These are phyloP conservation scores for Dascyllus trimaculatus DNA, from an alignment of 2,113 vertebrate species.

Conservation along the genomic window DNA sequence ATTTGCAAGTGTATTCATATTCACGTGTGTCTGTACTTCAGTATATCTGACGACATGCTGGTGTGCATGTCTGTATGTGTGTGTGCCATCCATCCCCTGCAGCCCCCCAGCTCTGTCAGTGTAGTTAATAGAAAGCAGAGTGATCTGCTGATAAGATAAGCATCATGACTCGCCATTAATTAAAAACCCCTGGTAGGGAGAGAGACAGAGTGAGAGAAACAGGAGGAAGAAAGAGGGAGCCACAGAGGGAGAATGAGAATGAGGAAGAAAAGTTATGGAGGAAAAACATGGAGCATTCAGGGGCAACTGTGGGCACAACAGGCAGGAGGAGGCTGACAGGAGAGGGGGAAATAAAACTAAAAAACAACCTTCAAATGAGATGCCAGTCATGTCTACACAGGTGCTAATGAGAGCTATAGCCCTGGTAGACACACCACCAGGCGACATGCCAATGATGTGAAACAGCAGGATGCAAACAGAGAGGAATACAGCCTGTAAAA, in stretches of 20 bases:
- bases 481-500: conserved; percentile 30
- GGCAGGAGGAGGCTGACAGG: conserved; percentile 29
- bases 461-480: conserved; percentile 58
- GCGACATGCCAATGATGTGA: conserved; percentile 47
- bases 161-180: conserved; percentile 81
- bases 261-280: conserved; percentile 5
- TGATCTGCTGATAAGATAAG: conserved; percentile 85
- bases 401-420: conserved; percentile 71
- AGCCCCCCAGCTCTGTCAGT: conserved; percentile 67
- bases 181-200: conserved; percentile 76
- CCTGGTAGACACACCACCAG: conserved; percentile 43
- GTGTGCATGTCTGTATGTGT: conserved; percentile 5
- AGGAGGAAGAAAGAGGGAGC: conserved; percentile 25
- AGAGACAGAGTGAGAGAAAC: conserved; percentile 40
- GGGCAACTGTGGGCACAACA: conserved; percentile 10
- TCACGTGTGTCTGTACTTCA: conserved; percentile 10
- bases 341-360: conserved; percentile 28
- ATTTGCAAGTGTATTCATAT: conserved; percentile 13
- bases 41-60: conserved; percentile 6
- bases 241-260: conserved; percentile 32
- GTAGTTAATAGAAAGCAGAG: conserved; percentile 80
- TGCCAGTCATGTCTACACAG: conserved; percentile 66
- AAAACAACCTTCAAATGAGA: conserved; percentile 57
- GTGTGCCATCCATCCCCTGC: conserved; percentile 63
- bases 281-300: conserved; percentile 14